Base-by-base conservation (phyloP, 1,140 invertebrate species). In the Pararge aegeria region DNA sequence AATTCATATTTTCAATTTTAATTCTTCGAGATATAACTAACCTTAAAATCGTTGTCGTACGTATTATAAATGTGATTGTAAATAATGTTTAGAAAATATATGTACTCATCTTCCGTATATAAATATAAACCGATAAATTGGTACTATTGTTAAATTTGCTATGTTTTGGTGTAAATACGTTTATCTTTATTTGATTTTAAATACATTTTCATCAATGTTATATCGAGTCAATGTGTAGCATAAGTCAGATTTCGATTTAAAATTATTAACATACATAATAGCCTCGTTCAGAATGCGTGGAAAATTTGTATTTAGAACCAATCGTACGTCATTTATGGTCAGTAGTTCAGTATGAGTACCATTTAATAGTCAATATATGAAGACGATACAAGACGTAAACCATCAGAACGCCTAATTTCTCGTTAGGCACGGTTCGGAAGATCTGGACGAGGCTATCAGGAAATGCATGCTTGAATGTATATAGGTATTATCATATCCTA, bases 161-260 rank as follows among this genome's bases (percentile, higher is more conserved):
- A 46, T 58, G 40, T 58, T 40, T 24, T 55, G 55, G 24, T 61
- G 59, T 61, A 61, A 50, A 61, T 55, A 55, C n/a, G 18, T 38
- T 2, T 40, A 27, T 50, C 18, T 51, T 40, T 55, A 30, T 44
- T 61, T 55, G 52, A 38, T 54, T 51, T 61, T 53, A 61, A 54
- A 46, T 29, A 18, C 30, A 56, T 56, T 48, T 18, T 49, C n/a
- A 56, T 30, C 29, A 48, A 37, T 56, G 53, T 55, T 46, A 15
- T 54, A 21, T 53, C 13, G 21, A 44, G 7, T 21, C 0, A 21
- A 48, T 21, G 10, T 42, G 1, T 7, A 18, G 10, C 18, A 42
- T 34, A 34, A 34, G 30, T 7, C 10, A 12, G 10, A 34, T 34
- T 34, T 34, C 10, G n/a, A 34, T 12, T 34, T 24, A 4, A 24